A percentile compares a stretch with the other conserved stretches of the same genome.
Conservation (phyloP, 1,140 invertebrate species). For the Drosophila chauvacae region DNA sequence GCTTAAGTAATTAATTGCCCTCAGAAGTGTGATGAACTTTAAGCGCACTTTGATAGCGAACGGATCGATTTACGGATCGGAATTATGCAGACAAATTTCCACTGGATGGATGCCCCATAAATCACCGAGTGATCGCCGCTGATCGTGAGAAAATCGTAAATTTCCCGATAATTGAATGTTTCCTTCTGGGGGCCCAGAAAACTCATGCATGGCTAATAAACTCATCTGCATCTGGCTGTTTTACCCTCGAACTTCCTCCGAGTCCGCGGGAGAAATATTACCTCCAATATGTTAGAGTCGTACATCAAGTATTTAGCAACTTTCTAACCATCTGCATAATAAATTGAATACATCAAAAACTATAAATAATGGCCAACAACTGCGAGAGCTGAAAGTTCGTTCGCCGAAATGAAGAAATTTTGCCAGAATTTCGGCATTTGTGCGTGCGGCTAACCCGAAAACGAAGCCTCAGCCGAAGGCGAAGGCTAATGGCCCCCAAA, state of each 20-base stretch:
- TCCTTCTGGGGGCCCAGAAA: conserved; percentile 12
- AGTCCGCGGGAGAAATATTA: conserved; percentile 49
- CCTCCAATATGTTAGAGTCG: conserved; percentile 72
- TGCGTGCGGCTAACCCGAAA: conserved; percentile 47
- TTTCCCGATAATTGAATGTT: conserved; percentile 15
- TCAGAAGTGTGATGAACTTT: conserved; percentile 75
- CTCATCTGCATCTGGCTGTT: conserved; percentile 21
- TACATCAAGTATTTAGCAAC: conserved; percentile 78
- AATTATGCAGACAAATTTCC: conserved; percentile 19
- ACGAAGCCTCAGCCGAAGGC: conserved; percentile 50
- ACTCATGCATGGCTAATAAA: conserved; percentile 42
- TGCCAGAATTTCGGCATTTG: conserved; percentile 79
- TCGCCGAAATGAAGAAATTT: conserved; percentile 76
- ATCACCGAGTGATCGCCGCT: conserved; percentile 18
- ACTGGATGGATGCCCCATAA: conserved; percentile 6
- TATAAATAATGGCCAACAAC: conserved; percentile 83
- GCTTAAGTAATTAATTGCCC: conserved; percentile 65
- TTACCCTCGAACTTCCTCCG: conserved; percentile 24
- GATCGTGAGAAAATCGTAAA: conserved; percentile 45
- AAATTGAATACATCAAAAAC: conserved; percentile 83
- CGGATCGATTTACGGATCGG: conserved; percentile 29
- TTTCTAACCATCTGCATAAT: conserved; percentile 79
- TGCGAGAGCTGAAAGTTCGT: conserved; percentile 62
- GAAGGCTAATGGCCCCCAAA: conserved; percentile 73
- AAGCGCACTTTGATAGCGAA: conserved; percentile 55